phyloP scores from a whole-genome alignment of 2,113 vertebrate species.

The Plecturocebus donacophilus region DNA sequence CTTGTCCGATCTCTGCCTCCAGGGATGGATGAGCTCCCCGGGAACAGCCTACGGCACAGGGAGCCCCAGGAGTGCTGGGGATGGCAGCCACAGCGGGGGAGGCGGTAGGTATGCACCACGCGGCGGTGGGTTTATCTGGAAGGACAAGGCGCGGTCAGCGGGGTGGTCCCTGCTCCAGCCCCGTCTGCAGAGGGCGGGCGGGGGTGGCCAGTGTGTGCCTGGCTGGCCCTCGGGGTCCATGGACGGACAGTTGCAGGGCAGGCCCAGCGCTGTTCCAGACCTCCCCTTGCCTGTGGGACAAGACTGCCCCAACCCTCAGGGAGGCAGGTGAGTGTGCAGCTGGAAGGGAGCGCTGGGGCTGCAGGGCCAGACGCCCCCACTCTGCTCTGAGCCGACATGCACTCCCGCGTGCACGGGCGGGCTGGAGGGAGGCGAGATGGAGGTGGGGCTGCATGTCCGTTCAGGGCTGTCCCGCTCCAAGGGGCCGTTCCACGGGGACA shows the following conservation, averaged over 20 bases:
- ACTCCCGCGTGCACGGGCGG: not conserved
- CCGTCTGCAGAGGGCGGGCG: not conserved
- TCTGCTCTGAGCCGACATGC: not conserved
- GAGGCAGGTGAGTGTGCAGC: not conserved
- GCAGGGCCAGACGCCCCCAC: not conserved
- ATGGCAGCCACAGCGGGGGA: constrained; percentile 92
- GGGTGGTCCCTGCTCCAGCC: not conserved
- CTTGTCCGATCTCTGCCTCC: constrained; percentile 93
- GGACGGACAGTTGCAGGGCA: not conserved
- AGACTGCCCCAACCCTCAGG: not conserved
- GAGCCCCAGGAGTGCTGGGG: constrained; percentile 94
- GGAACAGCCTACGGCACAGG: constrained; percentile 95
- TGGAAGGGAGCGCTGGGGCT: accelerated
- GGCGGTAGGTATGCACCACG: constrained; percentile 90
- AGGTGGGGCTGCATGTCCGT: not conserved
- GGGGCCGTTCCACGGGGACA: not conserved
- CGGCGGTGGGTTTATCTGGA: constrained; percentile 93
- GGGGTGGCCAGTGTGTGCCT: not conserved
- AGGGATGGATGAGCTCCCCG: constrained; percentile 97
- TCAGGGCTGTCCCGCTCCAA: not conserved
- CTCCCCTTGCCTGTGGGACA: accelerated
- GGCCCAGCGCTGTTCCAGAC: not conserved
- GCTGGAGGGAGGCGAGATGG: not conserved
- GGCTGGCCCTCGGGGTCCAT: not conserved
- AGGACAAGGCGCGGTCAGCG: not conserved